Base-by-base conservation (phyloP, 2,797 vertebrate species). In the Benthosema pterotum region DNA sequence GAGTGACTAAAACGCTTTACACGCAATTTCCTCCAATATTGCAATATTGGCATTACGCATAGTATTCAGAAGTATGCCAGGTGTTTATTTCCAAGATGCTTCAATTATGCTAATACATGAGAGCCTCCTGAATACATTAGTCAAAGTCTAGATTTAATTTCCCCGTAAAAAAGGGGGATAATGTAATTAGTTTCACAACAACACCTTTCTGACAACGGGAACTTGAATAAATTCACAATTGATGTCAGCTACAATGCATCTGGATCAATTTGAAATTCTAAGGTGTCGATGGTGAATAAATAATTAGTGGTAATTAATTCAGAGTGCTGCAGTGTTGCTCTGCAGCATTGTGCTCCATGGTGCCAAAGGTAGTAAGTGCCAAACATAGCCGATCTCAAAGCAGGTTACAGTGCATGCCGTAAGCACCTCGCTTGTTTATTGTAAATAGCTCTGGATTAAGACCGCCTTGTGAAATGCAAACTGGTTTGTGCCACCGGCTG, bases 51-150 rank as follows among this genome's bases (percentile, higher is more conserved):
- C 42, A 28, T 57, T 52, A 43, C 48, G 67, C 73, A 51, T 25
- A 66, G 22, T 46, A 71, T 55, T 52, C 19, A 46, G 38, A 63
- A 57, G 57, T 69, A 60, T 58, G 42, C 55, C 52, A 22, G n/a
- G 42, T 11, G 11, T 57, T 62, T 71, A 42, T 73, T 57, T 56
- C 59, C 18, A 61, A 67, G 70, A 65, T 46, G 43, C 66, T 59
- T 51, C 57, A 57, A 55, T 69, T 69, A 77, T 65, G 59, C 14
- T 49, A 80, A 77, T 74, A 58, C 28, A 15, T 13, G 15, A 14
- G 18, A 58, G 63, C 50, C 16, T 22, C 56, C 57, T 64, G 52
- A 72, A 71, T 76, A 65, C 32, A 72, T 78, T 60, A 70, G 43
- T 56, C 56, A 64, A 56, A 64, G 53, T 57, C 47, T 56, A 16